These are phyloP conservation scores for Cinara cedri DNA, from an alignment of 2,888 invertebrate species.

Conservation along the genomic window DNA sequence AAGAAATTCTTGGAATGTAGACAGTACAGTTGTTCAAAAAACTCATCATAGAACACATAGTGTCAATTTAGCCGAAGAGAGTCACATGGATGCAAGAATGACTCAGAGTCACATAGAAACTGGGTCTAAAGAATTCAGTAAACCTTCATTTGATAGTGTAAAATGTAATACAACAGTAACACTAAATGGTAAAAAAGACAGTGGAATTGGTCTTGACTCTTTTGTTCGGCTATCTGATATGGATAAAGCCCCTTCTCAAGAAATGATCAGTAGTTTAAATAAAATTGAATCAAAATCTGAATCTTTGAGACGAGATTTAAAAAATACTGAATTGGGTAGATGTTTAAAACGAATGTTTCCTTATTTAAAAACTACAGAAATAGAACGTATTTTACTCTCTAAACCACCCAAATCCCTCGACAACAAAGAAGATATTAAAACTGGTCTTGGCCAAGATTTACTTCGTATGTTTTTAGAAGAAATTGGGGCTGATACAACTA, in stretches of 20 bases:
- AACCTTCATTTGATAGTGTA: slow-evolving; percentile 62
- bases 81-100: slow-evolving; percentile 50
- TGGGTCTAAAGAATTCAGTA: slow-evolving; percentile 64
- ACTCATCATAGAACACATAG: slow-evolving; percentile 57
- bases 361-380: slow-evolving; percentile 60
- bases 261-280: slow-evolving; percentile 66
- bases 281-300: slow-evolving; percentile 74
- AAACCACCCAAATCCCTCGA: slow-evolving; percentile 45
- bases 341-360: slow-evolving; percentile 70
- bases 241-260: slow-evolving; percentile 66
- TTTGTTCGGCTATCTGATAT: slow-evolving; percentile 82
- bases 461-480: slow-evolving; percentile 90
- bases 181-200: slow-evolving; percentile 39
- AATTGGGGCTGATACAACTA: slow-evolving; percentile 85
- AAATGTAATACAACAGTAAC: slow-evolving; percentile 35
- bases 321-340: slow-evolving; percentile 59
- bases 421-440: slow-evolving; percentile 49
- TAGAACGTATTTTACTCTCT: slow-evolving; percentile 46
- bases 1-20: slow-evolving; percentile 65
- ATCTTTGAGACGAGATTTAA: slow-evolving; percentile 71
- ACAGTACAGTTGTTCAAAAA: slow-evolving; percentile 60
- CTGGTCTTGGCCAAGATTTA: slow-evolving; percentile 81
- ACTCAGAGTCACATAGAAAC: slow-evolving; percentile 64
- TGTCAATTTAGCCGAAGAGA: slow-evolving; percentile 58
- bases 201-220: slow-evolving; percentile 60